Evolutionary conservation across 2,113 vertebrate species (phyloP).

Genomic region (Emydura subglobosa): DNA sequence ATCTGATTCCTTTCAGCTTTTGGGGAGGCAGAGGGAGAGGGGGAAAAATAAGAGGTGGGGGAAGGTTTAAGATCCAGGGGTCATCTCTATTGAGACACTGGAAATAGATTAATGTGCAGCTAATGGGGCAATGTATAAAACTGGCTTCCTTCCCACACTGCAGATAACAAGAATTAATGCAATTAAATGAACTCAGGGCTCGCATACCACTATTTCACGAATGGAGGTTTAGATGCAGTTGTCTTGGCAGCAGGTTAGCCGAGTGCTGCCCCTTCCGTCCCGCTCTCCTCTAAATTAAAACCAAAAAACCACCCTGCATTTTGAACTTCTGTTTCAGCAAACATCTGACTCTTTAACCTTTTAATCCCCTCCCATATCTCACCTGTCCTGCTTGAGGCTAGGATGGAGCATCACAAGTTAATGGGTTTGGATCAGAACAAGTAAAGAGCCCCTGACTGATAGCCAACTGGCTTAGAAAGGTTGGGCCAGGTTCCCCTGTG

Average conservation of each 20-base stretch:
- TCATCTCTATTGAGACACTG: neutral
- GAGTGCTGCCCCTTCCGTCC: too few species aligned
- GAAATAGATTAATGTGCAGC: neutral
- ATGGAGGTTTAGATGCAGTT: neutral
- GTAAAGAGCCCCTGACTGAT: neutral
- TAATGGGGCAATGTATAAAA: neutral
- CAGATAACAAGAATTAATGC: neutral
- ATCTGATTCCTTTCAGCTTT: neutral
- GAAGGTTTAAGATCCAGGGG: neutral
- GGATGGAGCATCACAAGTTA: neutral
- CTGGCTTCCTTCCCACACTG: neutral
- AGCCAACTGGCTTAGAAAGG: neutral
- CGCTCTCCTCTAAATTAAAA: too few species aligned
- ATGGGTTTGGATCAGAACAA: neutral
- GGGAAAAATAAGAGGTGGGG: neutral
- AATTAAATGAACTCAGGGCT: neutral
- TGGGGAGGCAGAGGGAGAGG: neutral
- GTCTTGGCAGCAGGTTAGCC: neutral
- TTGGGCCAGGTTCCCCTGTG: neutral
- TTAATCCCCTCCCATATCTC: neutral
- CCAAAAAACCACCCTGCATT: too few species aligned
- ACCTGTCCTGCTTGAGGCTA: neutral
- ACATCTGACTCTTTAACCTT: neutral
- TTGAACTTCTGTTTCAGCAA: too few species aligned
- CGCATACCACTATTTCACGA: neutral